phyloP scores from a whole-genome alignment of 1,140 invertebrate species.

The Hycleus phaleratus region DNA sequence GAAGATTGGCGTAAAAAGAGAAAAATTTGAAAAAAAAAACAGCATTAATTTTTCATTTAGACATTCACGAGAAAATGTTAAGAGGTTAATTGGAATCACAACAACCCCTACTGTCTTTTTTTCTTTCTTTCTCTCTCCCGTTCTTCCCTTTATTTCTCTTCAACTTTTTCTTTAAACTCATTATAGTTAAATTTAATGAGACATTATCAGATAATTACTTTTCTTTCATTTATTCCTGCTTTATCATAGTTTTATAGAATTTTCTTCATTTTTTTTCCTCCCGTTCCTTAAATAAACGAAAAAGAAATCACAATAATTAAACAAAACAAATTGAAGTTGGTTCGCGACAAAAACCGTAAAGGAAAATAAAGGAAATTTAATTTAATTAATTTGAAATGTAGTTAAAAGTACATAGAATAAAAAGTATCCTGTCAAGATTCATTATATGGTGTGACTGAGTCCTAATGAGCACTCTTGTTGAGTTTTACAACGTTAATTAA shows the following conservation, averaged over 20 bases:
- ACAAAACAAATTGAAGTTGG: no score
- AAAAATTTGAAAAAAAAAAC: slow-evolving; percentile 7
- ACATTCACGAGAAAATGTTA: slow-evolving; percentile 5
- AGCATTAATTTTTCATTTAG: slow-evolving; percentile 14
- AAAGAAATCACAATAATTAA: no score
- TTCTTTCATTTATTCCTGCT: not conserved
- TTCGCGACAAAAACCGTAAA: no score
- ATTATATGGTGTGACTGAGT: slow-evolving; percentile 39
- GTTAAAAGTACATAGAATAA: slow-evolving; percentile 38
- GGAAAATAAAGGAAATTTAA: slow-evolving; percentile 31
- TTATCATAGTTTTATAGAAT: no score
- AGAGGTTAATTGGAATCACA: slow-evolving; percentile 9
- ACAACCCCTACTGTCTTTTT: not conserved
- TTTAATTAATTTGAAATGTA: slow-evolving; percentile 40
- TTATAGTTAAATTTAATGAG: not conserved
- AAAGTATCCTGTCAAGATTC: slow-evolving; percentile 40
- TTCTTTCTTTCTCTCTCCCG: not conserved
- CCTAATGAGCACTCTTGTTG: slow-evolving; percentile 39
- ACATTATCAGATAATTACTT: not conserved
- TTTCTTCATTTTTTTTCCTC: no score
- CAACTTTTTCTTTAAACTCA: slow-evolving; percentile 1
- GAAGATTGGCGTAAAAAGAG: slow-evolving; percentile 12
- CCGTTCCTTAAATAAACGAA: no score
- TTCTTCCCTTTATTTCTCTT: not conserved
- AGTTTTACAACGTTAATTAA: slow-evolving; percentile 39